A percentile compares a stretch with the other conserved stretches of the same genome.
phyloP scores from a whole-genome alignment of 2,888 invertebrate genomes.

The Hofmannophila pseudospretella region DNA sequence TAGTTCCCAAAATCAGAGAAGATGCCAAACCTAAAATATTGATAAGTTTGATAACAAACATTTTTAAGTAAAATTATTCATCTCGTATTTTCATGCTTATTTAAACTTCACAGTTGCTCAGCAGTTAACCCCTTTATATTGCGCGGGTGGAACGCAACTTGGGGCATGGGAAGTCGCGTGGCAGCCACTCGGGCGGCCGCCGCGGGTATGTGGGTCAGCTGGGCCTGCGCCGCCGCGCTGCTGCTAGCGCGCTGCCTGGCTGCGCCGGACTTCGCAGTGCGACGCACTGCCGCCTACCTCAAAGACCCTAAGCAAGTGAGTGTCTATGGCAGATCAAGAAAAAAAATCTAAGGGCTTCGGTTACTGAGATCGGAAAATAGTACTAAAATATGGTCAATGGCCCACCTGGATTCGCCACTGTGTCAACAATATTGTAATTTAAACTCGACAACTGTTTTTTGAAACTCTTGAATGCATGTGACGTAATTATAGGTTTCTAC shows the following conservation, averaged over 20 bases:
- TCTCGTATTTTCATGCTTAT: no score
- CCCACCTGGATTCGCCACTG: no score
- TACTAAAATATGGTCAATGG: no score
- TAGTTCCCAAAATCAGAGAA: no score
- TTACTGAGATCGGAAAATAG: no score
- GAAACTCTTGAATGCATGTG: no score
- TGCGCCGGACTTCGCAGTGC: constrained; percentile 58
- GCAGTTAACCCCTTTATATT: constrained; percentile 46
- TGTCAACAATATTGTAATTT: no score
- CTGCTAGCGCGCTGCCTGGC: constrained; percentile 57
- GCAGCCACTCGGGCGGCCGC: constrained; percentile 48
- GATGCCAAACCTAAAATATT: no score
- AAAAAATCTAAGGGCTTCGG: no score
- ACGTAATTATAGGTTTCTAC: no score
- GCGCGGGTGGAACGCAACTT: constrained; percentile 36
- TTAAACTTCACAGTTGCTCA: constrained; percentile 43
- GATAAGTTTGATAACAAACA: no score
- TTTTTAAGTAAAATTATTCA: no score
- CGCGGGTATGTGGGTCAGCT: constrained; percentile 56
- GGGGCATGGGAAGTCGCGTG: constrained; percentile 46
- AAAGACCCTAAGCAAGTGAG: constrained; percentile 52
- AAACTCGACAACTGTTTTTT: neutral
- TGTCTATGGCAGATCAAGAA: neutral
- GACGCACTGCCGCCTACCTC: constrained; percentile 45
- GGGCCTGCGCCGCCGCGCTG: constrained; percentile 57